A percentile compares a stretch with the other conserved stretches of the same genome.
These are phyloP conservation scores for Heliangelus exortis DNA, from an alignment of 2,797 vertebrate genomes.

Conservation along the genomic window DNA sequence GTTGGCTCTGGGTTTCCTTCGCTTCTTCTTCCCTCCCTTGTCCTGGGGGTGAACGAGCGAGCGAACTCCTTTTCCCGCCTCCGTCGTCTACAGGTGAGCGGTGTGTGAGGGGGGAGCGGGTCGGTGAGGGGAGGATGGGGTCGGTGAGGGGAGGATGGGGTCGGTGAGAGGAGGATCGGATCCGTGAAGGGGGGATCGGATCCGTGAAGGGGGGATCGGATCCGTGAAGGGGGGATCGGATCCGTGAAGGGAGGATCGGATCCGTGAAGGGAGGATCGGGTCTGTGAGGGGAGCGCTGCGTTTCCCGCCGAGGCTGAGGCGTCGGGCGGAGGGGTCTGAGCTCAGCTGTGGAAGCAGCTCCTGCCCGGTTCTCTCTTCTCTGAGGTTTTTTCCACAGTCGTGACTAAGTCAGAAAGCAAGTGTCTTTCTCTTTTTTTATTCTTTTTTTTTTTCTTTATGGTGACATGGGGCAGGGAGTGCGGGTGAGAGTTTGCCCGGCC, in stretches of 20 bases:
- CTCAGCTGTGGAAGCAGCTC: not conserved
- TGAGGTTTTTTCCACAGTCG: not conserved
- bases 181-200: no score
- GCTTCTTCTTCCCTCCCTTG: not conserved
- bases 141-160: no score
- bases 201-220: no score
- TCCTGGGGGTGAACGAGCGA: not conserved
- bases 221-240: no score
- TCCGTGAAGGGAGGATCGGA: no score
- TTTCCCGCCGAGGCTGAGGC: not conserved
- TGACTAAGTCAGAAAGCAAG: not conserved
- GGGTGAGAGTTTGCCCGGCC: not conserved
- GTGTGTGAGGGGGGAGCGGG: no score
- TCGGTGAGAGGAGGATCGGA: no score
- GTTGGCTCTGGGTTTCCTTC: not conserved
- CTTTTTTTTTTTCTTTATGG: no score
- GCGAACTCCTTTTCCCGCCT: not conserved
- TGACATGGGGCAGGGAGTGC: not conserved
- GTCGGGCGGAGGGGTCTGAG: not conserved
- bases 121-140: no score
- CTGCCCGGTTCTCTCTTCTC: not conserved
- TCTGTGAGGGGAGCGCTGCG: no score
- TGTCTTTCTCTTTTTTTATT: no score
- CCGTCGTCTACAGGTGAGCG: slow-evolving; percentile 9
- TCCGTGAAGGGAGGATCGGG: no score